Evolutionary conservation across 2,113 vertebrate species (phyloP).

Genomic region (Oryzias melastigma): DNA sequence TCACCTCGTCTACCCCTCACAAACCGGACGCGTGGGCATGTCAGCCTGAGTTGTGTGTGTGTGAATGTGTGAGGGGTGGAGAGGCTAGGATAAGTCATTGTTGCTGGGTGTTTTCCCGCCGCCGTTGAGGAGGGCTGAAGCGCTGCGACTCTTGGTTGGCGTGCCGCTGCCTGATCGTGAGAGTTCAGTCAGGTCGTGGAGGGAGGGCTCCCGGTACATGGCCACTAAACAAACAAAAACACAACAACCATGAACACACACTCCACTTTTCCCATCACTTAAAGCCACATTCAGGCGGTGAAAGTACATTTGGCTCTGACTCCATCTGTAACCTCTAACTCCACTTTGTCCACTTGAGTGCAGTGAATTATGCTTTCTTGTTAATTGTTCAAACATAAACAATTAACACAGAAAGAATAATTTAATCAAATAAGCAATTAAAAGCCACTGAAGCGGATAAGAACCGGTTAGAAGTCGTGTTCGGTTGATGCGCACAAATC

Average conservation of each 20-base stretch:
- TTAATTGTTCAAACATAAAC: background rate
- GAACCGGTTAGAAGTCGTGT: constrained; percentile 7
- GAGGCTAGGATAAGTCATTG: constrained; percentile 93
- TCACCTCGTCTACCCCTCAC: constrained; percentile 35
- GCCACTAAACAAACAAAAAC: constrained; percentile 80
- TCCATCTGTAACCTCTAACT: constrained; percentile 1
- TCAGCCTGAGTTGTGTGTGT: constrained; percentile 67
- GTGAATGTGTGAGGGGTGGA: constrained; percentile 62
- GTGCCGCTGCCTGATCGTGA: constrained; percentile 94
- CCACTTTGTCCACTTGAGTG: constrained; percentile 1
- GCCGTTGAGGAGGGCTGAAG: constrained; percentile 93
- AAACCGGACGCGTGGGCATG: constrained; percentile 57
- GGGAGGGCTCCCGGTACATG: constrained; percentile 98
- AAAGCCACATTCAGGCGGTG: background rate
- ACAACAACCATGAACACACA: constrained; percentile 8
- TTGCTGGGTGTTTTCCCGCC: constrained; percentile 95
- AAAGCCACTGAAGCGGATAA: background rate
- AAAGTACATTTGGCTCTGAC: background rate
- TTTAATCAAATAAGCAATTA: background rate
- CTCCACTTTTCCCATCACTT: constrained; percentile 4
- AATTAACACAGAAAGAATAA: constrained; percentile 1
- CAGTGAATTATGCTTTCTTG: background rate
- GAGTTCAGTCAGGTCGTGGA: constrained; percentile 97
- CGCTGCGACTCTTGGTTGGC: constrained; percentile 96
- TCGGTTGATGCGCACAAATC: constrained; percentile 23